A percentile compares a stretch with the other conserved stretches of the same genome.
Evolutionary conservation across 2,113 vertebrate species (phyloP).

Genomic region (Ceyx margarethae): DNA sequence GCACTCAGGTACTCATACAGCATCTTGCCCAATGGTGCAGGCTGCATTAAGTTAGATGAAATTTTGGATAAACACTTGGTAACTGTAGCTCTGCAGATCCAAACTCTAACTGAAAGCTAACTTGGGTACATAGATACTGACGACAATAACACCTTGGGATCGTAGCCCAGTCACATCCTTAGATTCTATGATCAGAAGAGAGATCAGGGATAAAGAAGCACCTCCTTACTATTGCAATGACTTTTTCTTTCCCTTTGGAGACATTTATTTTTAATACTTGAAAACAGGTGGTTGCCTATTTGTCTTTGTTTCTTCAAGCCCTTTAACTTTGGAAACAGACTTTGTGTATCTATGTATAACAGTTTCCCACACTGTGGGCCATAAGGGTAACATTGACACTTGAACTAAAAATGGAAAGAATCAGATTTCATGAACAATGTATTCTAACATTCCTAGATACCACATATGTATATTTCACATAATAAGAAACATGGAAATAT

Average conservation of each 20-base stretch:
- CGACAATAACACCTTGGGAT: neutral
- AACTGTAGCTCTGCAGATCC: neutral
- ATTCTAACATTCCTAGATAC: neutral
- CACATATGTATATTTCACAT: neutral
- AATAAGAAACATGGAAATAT: neutral
- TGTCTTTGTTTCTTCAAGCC: neutral
- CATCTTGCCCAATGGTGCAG: neutral
- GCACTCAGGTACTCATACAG: neutral
- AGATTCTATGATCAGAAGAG: neutral
- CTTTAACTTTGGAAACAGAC: neutral
- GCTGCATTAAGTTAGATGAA: neutral
- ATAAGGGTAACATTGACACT: neutral
- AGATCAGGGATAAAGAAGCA: neutral
- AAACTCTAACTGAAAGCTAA: neutral
- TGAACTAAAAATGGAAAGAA: neutral
- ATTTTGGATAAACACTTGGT: neutral
- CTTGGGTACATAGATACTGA: neutral
- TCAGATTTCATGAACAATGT: neutral
- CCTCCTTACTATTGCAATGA: neutral
- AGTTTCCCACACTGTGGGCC: neutral
- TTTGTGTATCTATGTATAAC: neutral
- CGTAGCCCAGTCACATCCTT: neutral
- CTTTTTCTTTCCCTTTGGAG: neutral
- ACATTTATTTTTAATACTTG: neutral
- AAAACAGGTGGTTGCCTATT: neutral